A percentile compares a stretch with the other conserved stretches of the same genome.
Conservation (phyloP, 2,113 vertebrate species). For the Poeciliopsis turrubarensis region DNA sequence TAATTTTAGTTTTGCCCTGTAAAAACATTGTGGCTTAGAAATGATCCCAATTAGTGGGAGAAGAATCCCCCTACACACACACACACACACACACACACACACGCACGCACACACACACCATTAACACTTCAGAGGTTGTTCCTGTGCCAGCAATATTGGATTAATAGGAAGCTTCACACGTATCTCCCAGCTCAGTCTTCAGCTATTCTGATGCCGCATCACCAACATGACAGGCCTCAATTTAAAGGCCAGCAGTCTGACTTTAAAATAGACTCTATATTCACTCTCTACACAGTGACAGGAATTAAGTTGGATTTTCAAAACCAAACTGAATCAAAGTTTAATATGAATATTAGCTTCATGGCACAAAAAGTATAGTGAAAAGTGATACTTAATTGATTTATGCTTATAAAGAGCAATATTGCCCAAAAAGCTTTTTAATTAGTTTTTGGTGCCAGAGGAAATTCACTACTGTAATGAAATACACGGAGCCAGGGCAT, state of each 20-base stretch:
- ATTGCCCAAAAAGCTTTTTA: neutral
- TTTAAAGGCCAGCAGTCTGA: constrained; percentile 5
- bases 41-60: constrained; percentile 53
- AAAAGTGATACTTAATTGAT: neutral
- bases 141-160: constrained; percentile 52
- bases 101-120: neutral
- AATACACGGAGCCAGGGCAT: neutral
- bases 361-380: neutral
- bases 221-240: constrained; percentile 13
- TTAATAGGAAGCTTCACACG: constrained; percentile 60
- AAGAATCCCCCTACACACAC: constrained; percentile 51
- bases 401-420: neutral
- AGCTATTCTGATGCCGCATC: constrained; percentile 29
- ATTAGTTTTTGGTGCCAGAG: neutral
- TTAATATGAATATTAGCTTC: neutral
- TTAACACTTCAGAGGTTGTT: constrained; percentile 55
- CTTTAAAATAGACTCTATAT: constrained; percentile 26
- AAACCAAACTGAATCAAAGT: neutral
- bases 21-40: constrained; percentile 33
- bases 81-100: neutral
- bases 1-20: constrained; percentile 47
- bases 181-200: constrained; percentile 30
- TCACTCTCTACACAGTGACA: neutral
- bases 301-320: constrained; percentile 1
- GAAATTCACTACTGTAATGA: neutral